phyloP scores from a whole-genome alignment of 2,888 invertebrate genomes.

The Phlogophora meticulosa region DNA sequence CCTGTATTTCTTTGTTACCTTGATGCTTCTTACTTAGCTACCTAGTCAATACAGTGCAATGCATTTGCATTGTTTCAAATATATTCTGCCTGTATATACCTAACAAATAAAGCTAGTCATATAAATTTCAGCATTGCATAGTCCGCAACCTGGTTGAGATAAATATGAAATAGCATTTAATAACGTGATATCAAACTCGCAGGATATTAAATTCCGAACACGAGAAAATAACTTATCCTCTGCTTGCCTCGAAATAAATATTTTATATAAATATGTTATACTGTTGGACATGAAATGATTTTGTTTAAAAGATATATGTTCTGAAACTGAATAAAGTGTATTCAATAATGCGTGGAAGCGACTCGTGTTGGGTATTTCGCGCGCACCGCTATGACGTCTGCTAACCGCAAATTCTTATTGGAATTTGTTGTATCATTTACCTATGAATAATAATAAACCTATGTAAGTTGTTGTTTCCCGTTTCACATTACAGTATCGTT shows the following conservation, averaged over 20 bases:
- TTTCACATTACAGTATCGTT: conserved; percentile 68
- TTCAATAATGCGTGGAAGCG: conserved; percentile 26
- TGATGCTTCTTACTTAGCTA: background rate
- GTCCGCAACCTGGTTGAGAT: conserved; percentile 33
- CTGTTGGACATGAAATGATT: background rate
- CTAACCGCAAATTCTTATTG: conserved; percentile 80
- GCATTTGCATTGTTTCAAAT: background rate
- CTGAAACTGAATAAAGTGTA: conserved; percentile 26
- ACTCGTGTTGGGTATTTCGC: conserved; percentile 70
- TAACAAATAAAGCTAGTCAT: background rate
- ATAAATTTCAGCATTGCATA: conserved; percentile 3
- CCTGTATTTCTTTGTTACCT: background rate
- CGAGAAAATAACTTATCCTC: conserved; percentile 42
- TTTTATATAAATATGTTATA: background rate
- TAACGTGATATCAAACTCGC: conserved; percentile 56
- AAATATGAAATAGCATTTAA: conserved; percentile 56
- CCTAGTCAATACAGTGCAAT: background rate
- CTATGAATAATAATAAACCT: conserved; percentile 77
- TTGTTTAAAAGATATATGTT: background rate
- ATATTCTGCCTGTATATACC: background rate
- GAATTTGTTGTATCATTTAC: conserved; percentile 74
- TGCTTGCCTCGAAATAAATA: conserved; percentile 42
- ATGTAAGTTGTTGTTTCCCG: conserved; percentile 79
- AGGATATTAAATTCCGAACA: conserved; percentile 65
- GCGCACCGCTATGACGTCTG: conserved; percentile 77